These are phyloP conservation scores for Euphonia xanthogaster DNA, from an alignment of 2,797 vertebrate species.

Conservation along the genomic window DNA sequence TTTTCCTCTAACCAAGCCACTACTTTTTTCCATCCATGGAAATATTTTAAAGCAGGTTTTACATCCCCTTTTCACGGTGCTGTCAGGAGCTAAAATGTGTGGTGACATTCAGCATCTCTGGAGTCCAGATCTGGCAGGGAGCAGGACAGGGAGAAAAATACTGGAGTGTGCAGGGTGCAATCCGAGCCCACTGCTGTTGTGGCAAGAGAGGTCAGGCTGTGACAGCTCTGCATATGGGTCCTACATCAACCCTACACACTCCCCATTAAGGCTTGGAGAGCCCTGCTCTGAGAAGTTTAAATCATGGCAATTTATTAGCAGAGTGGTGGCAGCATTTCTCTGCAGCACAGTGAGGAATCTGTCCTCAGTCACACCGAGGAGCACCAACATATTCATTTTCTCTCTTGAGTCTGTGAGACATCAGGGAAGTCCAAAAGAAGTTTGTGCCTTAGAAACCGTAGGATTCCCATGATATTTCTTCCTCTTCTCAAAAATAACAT, in stretches of 20 bases:
- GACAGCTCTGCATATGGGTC: background rate
- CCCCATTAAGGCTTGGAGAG: background rate
- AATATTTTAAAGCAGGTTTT: background rate
- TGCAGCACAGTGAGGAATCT: background rate
- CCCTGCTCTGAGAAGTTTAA: background rate
- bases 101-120: background rate
- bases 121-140: background rate
- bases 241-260: background rate
- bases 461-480: background rate
- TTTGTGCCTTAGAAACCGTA: background rate
- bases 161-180: background rate
- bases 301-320: slow-evolving; percentile 7
- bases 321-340: background rate
- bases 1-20: background rate
- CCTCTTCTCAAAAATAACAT: background rate
- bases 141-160: background rate
- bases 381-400: background rate
- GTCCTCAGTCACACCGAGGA: background rate
- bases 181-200: background rate
- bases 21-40: background rate
- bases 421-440: background rate
- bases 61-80: background rate
- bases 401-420: background rate
- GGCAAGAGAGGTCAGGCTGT: background rate
- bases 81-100: background rate